Evolutionary conservation across 2,797 vertebrate species (phyloP).

Genomic region (Fundulus diaphanus): DNA sequence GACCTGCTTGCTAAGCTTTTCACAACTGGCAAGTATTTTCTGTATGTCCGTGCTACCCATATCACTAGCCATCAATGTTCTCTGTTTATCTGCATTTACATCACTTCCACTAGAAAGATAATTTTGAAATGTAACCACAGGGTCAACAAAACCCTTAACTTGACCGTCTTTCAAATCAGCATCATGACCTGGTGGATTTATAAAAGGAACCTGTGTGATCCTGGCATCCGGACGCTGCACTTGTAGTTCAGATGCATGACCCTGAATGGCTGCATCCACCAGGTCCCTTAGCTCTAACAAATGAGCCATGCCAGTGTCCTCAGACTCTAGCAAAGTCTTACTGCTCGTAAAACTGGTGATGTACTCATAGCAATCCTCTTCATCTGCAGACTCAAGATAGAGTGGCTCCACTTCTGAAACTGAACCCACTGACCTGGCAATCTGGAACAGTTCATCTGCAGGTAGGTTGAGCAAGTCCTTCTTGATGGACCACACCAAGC

Average conservation of each 20-base stretch:
- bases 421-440: slow-evolving; percentile 10
- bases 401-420: slow-evolving; percentile 8
- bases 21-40: slow-evolving; percentile 21
- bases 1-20: slow-evolving; percentile 16
- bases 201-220: too few species aligned
- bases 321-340: slow-evolving; percentile 19
- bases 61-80: not conserved
- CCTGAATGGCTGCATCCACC: not conserved
- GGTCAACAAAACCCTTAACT: not conserved
- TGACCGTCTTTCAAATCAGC: not conserved
- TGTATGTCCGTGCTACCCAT: slow-evolving; percentile 2
- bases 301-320: slow-evolving; percentile 31
- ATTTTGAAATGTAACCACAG: not conserved
- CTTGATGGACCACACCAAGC: slow-evolving; percentile 39
- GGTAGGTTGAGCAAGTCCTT: slow-evolving; percentile 24
- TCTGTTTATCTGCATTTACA: not conserved
- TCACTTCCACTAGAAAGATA: not conserved
- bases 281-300: slow-evolving; percentile 21
- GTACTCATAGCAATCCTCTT: slow-evolving; percentile 34
- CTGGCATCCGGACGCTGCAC: not conserved
- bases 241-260: not conserved
- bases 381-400: slow-evolving; percentile 7
- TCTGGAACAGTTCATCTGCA: slow-evolving; percentile 19
- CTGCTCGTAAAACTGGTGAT: slow-evolving; percentile 31
- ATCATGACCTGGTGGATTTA: not conserved